Conservation (phyloP, 1,140 invertebrate species). For the Papilio xuthus region DNA sequence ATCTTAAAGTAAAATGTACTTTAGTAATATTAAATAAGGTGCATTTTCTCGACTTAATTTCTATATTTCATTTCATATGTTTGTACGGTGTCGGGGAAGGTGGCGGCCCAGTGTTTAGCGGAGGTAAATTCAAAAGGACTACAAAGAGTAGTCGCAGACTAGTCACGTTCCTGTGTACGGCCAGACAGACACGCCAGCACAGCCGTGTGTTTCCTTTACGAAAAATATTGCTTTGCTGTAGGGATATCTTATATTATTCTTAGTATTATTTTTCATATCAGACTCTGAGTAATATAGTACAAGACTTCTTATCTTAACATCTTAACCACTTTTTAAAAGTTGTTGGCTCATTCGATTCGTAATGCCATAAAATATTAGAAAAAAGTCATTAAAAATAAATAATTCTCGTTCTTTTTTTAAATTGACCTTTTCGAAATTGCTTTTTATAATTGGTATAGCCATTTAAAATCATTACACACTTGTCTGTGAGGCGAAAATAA, state of each 20-base stretch:
- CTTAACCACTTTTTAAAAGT: too few species aligned
- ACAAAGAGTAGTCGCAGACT: slow-evolving; percentile 30
- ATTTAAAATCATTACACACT: too few species aligned
- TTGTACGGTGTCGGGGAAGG: slow-evolving; percentile 23
- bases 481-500: too few species aligned
- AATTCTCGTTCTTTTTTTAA: too few species aligned
- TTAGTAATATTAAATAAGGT: slow-evolving; percentile 12
- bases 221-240: slow-evolving; percentile 33
- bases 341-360: too few species aligned
- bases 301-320: too few species aligned
- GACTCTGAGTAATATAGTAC: too few species aligned
- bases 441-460: too few species aligned
- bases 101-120: slow-evolving; percentile 25
- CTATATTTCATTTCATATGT: slow-evolving; percentile 27
- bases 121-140: slow-evolving; percentile 33
- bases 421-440: too few species aligned
- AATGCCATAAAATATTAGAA: too few species aligned
- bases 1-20: background rate
- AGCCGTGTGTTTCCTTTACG: background rate
- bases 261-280: background rate
- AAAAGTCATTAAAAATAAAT: too few species aligned
- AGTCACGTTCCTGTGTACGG: slow-evolving; percentile 33
- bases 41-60: slow-evolving; percentile 23
- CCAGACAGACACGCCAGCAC: background rate
- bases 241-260: background rate